phyloP scores from a whole-genome alignment of 2,113 vertebrate species.

The Platanista minor region DNA sequence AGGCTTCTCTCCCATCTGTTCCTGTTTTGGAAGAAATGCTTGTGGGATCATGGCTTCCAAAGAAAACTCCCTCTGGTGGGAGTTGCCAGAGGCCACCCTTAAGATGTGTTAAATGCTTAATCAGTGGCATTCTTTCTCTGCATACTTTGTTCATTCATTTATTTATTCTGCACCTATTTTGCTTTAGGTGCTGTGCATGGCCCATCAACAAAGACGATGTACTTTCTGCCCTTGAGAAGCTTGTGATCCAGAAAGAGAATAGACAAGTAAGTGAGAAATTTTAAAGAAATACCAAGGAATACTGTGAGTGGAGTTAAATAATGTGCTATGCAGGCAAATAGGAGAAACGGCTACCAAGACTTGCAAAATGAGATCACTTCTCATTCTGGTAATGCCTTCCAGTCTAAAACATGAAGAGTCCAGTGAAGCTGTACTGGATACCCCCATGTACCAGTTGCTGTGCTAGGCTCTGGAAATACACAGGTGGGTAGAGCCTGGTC shows the following conservation, averaged over 20 bases:
- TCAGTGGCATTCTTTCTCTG: background rate
- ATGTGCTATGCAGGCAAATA: background rate
- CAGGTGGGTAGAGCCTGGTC: background rate
- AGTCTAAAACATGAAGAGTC: too few species aligned
- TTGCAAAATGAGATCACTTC: background rate
- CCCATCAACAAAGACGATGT: background rate
- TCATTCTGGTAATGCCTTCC: background rate
- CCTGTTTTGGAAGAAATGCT: background rate
- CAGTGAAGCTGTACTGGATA: background rate
- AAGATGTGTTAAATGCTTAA: background rate
- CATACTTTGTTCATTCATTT: background rate
- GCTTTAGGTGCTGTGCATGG: background rate
- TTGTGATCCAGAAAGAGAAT: background rate
- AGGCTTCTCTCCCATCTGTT: slow-evolving; percentile 49
- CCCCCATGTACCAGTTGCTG: accelerated
- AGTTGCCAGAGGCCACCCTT: slow-evolving; percentile 24
- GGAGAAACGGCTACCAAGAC: background rate
- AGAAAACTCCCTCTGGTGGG: background rate
- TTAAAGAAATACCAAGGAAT: background rate
- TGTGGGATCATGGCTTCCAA: slow-evolving; percentile 26
- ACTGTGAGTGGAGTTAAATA: background rate
- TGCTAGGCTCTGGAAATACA: background rate
- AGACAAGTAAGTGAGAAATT: background rate
- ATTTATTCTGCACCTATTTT: background rate
- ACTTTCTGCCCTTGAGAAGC: background rate